Percentiles rank a stretch among this genome's conserved stretches.
Conservation (phyloP, 2,797 vertebrate genomes). For the Vespertilio murinus region DNA sequence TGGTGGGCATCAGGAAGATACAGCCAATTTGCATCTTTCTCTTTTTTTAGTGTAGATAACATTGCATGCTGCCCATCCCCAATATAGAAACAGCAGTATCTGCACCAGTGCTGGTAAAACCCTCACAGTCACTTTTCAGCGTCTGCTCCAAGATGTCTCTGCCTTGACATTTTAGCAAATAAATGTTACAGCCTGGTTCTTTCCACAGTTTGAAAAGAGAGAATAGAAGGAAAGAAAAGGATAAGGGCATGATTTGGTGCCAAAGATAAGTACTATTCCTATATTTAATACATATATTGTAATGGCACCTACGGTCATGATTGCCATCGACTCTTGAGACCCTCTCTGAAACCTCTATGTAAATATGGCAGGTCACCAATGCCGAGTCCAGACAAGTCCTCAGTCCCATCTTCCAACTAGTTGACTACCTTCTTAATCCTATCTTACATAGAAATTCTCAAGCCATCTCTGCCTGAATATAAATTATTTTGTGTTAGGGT, state of each 20-base stretch:
- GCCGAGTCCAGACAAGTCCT: neutral
- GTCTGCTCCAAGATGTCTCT: slow-evolving; percentile 63
- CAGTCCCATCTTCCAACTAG: neutral
- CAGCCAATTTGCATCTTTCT: too few species aligned
- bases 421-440: neutral
- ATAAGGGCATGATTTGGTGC: neutral
- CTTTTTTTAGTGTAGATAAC: too few species aligned
- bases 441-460: neutral
- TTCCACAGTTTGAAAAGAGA: slow-evolving; percentile 19
- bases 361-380: neutral
- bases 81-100: slow-evolving; percentile 82
- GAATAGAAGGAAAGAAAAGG: neutral
- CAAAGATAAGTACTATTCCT: neutral
- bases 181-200: slow-evolving; percentile 52
- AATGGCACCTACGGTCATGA: neutral
- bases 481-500: neutral
- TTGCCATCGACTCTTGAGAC: neutral
- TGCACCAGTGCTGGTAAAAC: slow-evolving; percentile 68
- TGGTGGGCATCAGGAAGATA: too few species aligned
- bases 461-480: neutral
- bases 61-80: slow-evolving; percentile 47
- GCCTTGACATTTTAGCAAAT: slow-evolving; percentile 18
- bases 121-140: slow-evolving; percentile 76
- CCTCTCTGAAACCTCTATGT: neutral
- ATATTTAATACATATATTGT: neutral